Base-by-base conservation (phyloP, 2,113 vertebrate species). In the Chionis minor region DNA sequence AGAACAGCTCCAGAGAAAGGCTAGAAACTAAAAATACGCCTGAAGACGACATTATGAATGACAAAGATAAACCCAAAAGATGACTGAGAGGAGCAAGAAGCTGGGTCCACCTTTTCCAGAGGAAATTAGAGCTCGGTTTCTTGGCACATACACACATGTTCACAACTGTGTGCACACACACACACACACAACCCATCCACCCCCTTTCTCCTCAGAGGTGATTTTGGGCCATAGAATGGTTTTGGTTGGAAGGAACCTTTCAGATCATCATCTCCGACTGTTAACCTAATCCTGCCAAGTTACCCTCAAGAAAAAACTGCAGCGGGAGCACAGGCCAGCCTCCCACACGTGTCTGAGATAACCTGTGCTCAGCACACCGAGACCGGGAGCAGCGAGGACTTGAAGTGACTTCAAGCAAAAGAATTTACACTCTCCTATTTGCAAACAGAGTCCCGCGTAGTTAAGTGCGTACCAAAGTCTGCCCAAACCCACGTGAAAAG, bases 121-220 rank as follows among this genome's bases (percentile, higher is more conserved):
- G 69, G 55, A 96, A 86, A 61, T 1, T 0, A 83, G 62, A 74
- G 58, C 51, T 78, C 49, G 27, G 45, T 71, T 95, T 44, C 70
- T 45, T 75, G 56, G 83, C 0, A 0, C 9, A 17, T 0, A 3
- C 14, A 59, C 23, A 40, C 19, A 54, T 0, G 1, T 2, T 24
- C 30, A 38, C 10, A 22, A 7, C 6, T 8, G 16, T 1, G 0
- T 6, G 2, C 14, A 8, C 8, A 10, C 27, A 26, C 40, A 32
- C 11, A 2, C 3, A 6, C 27, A 4, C 6, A 38, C 38, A 38
- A 38, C 3, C 22, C 10, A 28, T 62, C 35, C 24, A 38, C 17
- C 4, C 3, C 19, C 14, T 11, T 12, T 33, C 40, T 56, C 40
- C 59, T 15, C 67, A 56, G 55, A 49, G 54, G 58, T 23, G 16